A percentile compares a stretch with the other conserved stretches of the same genome.
These are phyloP conservation scores for Cephus pygmeus DNA, from an alignment of 2,888 invertebrate genomes.

Conservation along the genomic window DNA sequence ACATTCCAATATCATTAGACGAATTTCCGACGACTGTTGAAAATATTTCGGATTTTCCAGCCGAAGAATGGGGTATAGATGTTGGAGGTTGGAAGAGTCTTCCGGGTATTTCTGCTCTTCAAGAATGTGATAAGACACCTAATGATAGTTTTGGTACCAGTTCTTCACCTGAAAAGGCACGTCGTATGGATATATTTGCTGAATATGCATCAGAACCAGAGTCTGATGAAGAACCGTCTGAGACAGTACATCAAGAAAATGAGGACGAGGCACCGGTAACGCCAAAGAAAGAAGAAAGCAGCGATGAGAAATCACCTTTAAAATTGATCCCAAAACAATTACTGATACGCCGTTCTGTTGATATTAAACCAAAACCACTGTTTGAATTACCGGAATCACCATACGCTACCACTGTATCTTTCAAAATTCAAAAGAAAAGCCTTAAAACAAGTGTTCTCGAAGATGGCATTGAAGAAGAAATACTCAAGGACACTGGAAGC, in stretches of 20 bases:
- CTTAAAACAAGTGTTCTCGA: conserved; percentile 4
- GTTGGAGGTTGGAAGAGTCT: not conserved
- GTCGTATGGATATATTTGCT: conserved; percentile 48
- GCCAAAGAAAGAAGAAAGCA: conserved; percentile 26
- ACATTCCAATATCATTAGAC: conserved; percentile 17
- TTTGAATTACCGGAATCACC: not conserved
- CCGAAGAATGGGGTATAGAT: not conserved
- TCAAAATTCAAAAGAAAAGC: conserved; percentile 17
- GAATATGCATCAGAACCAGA: conserved; percentile 32
- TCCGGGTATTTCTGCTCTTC: not conserved
- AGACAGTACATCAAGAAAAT: conserved; percentile 16
- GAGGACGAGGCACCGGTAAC: conserved; percentile 8
- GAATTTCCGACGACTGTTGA: conserved; percentile 9
- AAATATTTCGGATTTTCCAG: not conserved
- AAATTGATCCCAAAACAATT: conserved; percentile 56
- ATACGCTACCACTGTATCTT: conserved; percentile 15
- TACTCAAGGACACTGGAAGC: not conserved
- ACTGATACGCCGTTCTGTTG: conserved; percentile 37
- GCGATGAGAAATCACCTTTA: conserved; percentile 30
- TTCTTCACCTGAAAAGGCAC: not conserved
- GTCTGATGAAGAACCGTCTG: conserved; percentile 15
- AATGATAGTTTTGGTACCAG: not conserved
- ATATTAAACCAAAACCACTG: not conserved
- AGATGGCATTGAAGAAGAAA: conserved; percentile 11
- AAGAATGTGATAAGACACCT: not conserved